phyloP scores from a whole-genome alignment of 1,140 invertebrate genomes.

The Ridgeia piscesae region DNA sequence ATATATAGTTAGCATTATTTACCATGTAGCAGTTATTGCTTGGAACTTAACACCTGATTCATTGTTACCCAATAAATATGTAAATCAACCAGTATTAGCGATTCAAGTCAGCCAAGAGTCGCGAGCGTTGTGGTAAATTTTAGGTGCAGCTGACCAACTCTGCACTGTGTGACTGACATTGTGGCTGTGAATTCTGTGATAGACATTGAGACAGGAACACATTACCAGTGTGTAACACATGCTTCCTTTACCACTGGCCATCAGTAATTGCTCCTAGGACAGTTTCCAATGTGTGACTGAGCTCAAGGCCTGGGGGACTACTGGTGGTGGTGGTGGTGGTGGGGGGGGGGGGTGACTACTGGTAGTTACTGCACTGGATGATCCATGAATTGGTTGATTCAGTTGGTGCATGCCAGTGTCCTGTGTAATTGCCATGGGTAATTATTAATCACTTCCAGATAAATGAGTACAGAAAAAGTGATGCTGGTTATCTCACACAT shows the following conservation, averaged over 20 bases:
- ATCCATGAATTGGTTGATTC: neutral
- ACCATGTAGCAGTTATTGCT: neutral
- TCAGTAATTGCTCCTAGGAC: neutral
- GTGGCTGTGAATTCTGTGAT: too few species aligned
- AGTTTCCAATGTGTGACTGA: neutral
- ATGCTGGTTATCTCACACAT: neutral
- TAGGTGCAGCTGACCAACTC: neutral
- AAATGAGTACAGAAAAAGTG: neutral
- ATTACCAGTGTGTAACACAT: neutral
- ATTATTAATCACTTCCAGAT: too few species aligned
- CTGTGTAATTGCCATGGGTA: too few species aligned
- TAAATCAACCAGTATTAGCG: neutral
- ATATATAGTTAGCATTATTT: neutral
- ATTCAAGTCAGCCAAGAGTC: neutral
- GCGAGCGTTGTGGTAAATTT: neutral
- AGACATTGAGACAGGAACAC: neutral
- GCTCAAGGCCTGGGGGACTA: neutral
- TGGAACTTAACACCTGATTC: neutral
- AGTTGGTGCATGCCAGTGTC: neutral
- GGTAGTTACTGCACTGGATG: neutral
- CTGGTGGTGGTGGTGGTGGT: too few species aligned
- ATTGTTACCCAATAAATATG: neutral
- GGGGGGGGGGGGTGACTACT: too few species aligned
- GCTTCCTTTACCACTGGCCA: neutral
- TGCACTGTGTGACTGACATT: neutral